Conservation (phyloP, 2,797 vertebrate species). For the Coregonus suidteri region DNA sequence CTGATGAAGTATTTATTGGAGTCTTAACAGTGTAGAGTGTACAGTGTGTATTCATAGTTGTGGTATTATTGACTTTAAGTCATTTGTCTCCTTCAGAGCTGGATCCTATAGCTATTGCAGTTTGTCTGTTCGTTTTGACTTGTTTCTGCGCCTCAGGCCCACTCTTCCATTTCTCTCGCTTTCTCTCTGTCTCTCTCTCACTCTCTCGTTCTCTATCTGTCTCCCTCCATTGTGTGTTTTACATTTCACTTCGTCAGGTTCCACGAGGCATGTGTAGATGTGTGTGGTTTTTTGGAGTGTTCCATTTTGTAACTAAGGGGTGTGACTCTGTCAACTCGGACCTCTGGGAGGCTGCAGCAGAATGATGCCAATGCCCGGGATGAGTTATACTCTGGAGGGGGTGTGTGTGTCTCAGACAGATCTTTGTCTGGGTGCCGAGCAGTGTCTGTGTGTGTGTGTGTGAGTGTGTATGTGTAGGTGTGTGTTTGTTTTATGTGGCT, state of each 20-base stretch:
- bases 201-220: background rate
- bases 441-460: no score
- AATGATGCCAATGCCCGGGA: background rate
- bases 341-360: background rate
- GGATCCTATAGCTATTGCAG: background rate
- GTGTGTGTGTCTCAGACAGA: background rate
- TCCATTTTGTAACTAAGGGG: no score
- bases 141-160: background rate
- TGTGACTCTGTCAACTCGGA: background rate
- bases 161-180: background rate
- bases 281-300: background rate
- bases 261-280: no score
- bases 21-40: no score
- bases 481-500: no score
- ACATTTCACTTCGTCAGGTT: no score
- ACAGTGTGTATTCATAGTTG: background rate
- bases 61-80: background rate
- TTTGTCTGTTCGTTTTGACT: background rate
- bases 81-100: background rate
- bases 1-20: background rate
- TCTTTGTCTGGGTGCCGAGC: no score
- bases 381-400: background rate
- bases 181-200: background rate
- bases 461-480: no score
- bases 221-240: no score